Evolutionary conservation across 2,113 vertebrate genomes (phyloP).

Genomic region (Sylvilagus bachmani): DNA sequence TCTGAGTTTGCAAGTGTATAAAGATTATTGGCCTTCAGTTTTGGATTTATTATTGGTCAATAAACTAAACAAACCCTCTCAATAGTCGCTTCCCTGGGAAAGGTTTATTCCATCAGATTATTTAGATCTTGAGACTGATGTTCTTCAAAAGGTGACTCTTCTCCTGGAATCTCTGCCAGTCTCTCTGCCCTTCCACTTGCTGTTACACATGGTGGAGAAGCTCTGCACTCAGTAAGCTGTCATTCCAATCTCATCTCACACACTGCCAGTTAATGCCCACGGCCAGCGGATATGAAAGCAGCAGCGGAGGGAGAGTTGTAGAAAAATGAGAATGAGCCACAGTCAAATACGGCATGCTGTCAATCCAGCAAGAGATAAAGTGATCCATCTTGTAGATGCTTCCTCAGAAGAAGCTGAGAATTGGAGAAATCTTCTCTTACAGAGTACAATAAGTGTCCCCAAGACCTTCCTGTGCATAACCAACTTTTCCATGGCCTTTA

Average conservation of each 20-base stretch:
- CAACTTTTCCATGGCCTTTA: not conserved
- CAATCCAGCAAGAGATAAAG: not conserved
- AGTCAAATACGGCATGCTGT: not conserved
- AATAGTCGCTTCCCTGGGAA: not conserved
- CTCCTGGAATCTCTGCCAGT: conserved; percentile 5
- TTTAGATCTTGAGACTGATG: not conserved
- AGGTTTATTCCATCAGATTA: not conserved
- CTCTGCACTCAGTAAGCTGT: not conserved
- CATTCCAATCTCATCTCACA: not conserved
- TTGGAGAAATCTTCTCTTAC: not conserved
- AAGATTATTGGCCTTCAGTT: not conserved
- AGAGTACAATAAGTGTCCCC: too few relatives aligned
- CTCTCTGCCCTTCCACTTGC: not conserved
- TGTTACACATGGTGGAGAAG: not conserved
- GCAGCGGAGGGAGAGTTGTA: not conserved
- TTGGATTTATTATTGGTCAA: not conserved
- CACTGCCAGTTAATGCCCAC: not conserved
- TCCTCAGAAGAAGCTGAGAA: not conserved
- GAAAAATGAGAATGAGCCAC: not conserved
- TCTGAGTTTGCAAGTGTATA: not conserved
- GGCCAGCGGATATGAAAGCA: not conserved
- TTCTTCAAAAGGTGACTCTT: not conserved
- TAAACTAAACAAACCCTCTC: not conserved
- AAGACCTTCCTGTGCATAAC: not conserved
- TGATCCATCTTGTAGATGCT: not conserved